phyloP scores from a whole-genome alignment of 2,113 vertebrate genomes.

The Sorex fumeus region DNA sequence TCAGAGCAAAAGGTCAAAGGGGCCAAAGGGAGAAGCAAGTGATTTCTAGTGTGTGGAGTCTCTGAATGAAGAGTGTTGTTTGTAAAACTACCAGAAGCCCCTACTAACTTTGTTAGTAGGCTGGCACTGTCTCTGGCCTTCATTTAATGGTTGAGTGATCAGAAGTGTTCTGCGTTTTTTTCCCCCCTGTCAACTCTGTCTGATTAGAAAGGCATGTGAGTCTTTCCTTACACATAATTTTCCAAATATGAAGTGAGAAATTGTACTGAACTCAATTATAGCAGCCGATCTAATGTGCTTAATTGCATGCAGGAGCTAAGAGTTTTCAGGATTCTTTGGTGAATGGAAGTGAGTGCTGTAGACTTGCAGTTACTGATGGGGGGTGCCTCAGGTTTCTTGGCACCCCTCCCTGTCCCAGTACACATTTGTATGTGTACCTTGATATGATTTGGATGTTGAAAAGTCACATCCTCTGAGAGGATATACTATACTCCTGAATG shows the following conservation, averaged over 20 bases:
- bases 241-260: slow-evolving; percentile 88
- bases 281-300: slow-evolving; percentile 84
- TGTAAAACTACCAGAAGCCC: slow-evolving; percentile 83
- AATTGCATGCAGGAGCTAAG: slow-evolving; percentile 84
- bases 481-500: slow-evolving; percentile 45
- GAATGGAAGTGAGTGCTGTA: neutral
- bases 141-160: slow-evolving; percentile 88
- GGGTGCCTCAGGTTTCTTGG: neutral
- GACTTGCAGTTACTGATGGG: neutral
- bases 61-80: slow-evolving; percentile 53
- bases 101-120: slow-evolving; percentile 85
- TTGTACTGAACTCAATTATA: slow-evolving; percentile 88
- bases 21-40: neutral
- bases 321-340: slow-evolving; percentile 79
- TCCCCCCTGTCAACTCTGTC: slow-evolving; percentile 83
- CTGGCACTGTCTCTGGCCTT: slow-evolving; percentile 73
- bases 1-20: neutral
- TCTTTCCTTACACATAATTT: slow-evolving; percentile 88
- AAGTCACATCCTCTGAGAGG: slow-evolving; percentile 51
- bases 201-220: slow-evolving; percentile 86
- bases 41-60: neutral
- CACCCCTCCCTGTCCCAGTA: neutral
- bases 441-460: neutral
- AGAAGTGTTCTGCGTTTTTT: slow-evolving; percentile 80
- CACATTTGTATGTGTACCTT: neutral